Evolutionary conservation across 1,140 invertebrate species (phyloP).

Genomic region (Trichomalopsis sarcophagae): DNA sequence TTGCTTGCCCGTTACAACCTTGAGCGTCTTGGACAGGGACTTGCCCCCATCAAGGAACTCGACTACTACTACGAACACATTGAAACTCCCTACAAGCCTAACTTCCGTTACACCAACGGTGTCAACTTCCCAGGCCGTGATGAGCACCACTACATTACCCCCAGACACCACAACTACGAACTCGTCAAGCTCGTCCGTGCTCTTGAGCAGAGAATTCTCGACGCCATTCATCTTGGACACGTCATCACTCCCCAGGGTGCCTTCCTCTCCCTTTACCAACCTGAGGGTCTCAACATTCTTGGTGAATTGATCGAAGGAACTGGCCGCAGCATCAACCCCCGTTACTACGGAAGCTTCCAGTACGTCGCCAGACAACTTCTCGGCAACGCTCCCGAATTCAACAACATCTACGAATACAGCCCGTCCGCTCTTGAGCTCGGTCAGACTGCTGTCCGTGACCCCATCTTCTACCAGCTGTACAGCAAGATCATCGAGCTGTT

Average conservation of each 20-base stretch:
- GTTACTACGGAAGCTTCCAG: conserved; percentile 76
- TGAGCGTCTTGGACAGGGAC: conserved; percentile 72
- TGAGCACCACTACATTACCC: conserved; percentile 75
- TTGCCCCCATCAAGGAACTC: conserved; percentile 62
- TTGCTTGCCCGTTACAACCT: conserved; percentile 74
- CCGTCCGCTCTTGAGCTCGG: conserved; percentile 74
- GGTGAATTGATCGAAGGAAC: conserved; percentile 73
- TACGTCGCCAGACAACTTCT: conserved; percentile 78
- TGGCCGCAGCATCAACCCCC: conserved; percentile 70
- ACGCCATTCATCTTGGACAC: conserved; percentile 80
- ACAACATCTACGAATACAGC: conserved; percentile 67
- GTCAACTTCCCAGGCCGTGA: conserved; percentile 78
- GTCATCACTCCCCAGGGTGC: conserved; percentile 73
- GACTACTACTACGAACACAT: conserved; percentile 73
- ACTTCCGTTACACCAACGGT: conserved; percentile 79
- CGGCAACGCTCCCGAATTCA: conserved; percentile 67
- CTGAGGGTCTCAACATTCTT: conserved; percentile 73
- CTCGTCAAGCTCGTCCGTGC: conserved; percentile 72
- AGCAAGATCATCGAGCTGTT: conserved; percentile 74
- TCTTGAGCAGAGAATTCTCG: conserved; percentile 78
- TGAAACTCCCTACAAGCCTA: conserved; percentile 78
- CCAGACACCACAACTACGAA: conserved; percentile 71
- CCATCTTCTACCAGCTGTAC: conserved; percentile 76
- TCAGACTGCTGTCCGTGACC: conserved; percentile 73
- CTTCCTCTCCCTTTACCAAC: conserved; percentile 69